Conservation (phyloP, 2,888 invertebrate genomes). For the Pristionchus exspectatus region DNA sequence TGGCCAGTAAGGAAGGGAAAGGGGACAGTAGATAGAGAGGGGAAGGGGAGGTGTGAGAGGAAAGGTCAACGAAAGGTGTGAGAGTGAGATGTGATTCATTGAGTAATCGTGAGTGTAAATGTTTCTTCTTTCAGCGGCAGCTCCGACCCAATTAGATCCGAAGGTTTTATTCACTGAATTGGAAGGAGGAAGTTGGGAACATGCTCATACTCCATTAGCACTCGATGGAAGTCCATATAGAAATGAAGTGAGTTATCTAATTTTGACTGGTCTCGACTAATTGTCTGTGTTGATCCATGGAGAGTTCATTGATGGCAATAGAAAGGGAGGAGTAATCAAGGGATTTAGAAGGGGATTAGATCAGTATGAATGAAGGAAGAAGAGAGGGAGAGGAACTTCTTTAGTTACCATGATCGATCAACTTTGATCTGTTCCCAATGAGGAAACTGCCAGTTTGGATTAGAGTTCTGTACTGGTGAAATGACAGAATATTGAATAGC, state of each 20-base stretch:
- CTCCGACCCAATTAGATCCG: conserved; percentile 43
- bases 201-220: conserved; percentile 33
- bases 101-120: background rate
- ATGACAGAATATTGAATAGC: background rate
- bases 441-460: conserved; percentile 35
- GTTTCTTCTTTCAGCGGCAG: conserved; percentile 28
- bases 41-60: background rate
- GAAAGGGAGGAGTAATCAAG: background rate
- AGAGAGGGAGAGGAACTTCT: background rate
- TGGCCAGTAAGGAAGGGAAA: conserved; percentile 5
- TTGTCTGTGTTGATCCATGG: background rate
- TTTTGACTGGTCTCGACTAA: background rate
- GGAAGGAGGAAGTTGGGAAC: conserved; percentile 51
- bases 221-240: conserved; percentile 47
- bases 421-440: conserved; percentile 14
- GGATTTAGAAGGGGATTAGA: conserved; percentile 29
- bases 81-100: background rate
- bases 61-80: background rate
- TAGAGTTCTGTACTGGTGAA: background rate
- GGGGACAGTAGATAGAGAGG: background rate
- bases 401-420: conserved; percentile 15
- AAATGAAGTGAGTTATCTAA: conserved; percentile 46
- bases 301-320: background rate
- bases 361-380: conserved; percentile 1
- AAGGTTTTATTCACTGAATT: conserved; percentile 53